phyloP scores from a whole-genome alignment of 2,113 vertebrate genomes.

The Oenanthe melanoleuca region DNA sequence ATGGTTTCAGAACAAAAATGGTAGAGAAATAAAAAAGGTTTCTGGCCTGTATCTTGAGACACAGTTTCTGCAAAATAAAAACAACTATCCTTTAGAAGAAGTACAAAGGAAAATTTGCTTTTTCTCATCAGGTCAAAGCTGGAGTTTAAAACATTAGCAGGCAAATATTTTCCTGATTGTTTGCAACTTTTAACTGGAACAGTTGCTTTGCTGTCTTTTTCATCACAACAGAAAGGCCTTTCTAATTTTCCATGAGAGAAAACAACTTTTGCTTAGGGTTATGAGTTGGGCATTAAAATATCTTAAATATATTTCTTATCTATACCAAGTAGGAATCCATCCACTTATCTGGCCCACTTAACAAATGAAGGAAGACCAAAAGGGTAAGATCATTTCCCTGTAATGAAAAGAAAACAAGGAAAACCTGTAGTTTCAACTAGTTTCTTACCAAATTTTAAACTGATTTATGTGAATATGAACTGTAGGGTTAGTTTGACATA shows the following conservation, averaged over 20 bases:
- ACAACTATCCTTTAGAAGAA: neutral
- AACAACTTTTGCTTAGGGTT: neutral
- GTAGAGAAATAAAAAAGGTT: neutral
- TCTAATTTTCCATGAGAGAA: neutral
- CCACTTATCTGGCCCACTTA: neutral
- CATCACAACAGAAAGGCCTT: neutral
- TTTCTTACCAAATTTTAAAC: neutral
- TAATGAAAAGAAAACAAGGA: neutral
- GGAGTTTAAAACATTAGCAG: neutral
- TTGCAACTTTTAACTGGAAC: neutral
- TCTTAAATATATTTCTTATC: too few relatives aligned
- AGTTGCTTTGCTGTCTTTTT: neutral
- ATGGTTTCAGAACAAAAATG: neutral
- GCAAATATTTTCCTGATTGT: neutral
- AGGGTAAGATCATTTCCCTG: neutral
- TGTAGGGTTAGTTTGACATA: neutral
- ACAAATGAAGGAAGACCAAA: neutral
- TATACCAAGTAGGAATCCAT: neutral
- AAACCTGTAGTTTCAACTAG: neutral
- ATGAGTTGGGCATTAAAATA: neutral
- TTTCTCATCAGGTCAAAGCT: neutral
- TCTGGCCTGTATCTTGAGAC: neutral
- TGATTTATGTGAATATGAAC: neutral
- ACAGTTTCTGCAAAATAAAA: conserved; percentile 4
- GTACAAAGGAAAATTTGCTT: neutral